phyloP scores from a whole-genome alignment of 2,888 invertebrate species.

The Serripes groenlandicus region DNA sequence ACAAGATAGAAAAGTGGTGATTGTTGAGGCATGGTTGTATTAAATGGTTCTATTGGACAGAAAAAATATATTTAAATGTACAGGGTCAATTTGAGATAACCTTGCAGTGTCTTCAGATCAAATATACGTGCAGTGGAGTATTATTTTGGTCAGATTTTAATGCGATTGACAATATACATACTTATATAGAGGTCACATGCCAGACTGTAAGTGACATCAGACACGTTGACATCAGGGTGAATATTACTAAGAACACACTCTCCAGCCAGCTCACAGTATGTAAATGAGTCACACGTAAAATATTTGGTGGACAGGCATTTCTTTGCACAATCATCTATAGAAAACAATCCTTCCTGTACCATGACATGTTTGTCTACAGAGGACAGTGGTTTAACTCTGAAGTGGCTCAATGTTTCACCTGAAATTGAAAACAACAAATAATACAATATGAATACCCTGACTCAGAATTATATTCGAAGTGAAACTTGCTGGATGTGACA shows the following conservation, averaged over 20 bases:
- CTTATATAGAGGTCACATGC: constrained; percentile 56
- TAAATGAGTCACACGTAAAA: constrained; percentile 74
- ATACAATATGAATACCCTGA: background rate
- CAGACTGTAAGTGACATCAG: constrained; percentile 17
- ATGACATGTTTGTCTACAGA: background rate
- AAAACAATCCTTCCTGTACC: constrained; percentile 42
- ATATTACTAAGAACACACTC: constrained; percentile 67
- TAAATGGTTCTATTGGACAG: too few relatives aligned
- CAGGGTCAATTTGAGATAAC: too few relatives aligned
- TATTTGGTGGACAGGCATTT: constrained; percentile 67
- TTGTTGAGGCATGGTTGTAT: too few relatives aligned
- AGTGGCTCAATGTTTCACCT: constrained; percentile 51
- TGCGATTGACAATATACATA: constrained; percentile 20
- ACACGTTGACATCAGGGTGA: constrained; percentile 65
- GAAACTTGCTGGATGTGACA: too few relatives aligned
- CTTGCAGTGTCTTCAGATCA: too few relatives aligned
- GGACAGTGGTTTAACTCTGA: constrained; percentile 17
- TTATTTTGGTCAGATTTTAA: too few relatives aligned
- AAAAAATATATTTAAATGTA: too few relatives aligned
- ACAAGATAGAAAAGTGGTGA: too few relatives aligned
- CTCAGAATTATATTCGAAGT: background rate
- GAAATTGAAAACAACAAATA: too few relatives aligned
- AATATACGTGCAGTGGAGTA: too few relatives aligned
- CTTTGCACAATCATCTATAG: constrained; percentile 78
- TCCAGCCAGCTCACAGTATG: constrained; percentile 71